phyloP scores from a whole-genome alignment of 2,797 vertebrate species.

The Xenentodon cancila region DNA sequence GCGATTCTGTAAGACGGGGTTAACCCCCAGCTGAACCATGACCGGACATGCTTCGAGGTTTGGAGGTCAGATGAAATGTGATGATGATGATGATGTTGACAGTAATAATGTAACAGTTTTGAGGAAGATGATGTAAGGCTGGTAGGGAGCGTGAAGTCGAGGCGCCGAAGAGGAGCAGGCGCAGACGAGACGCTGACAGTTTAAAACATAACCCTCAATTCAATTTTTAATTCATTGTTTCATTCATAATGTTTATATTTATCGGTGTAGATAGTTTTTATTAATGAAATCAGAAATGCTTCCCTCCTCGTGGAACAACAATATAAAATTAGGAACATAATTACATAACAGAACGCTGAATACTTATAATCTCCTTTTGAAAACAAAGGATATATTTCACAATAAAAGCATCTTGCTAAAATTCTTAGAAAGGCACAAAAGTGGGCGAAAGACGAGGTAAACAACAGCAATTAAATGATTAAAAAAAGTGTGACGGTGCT shows the following conservation, averaged over 20 bases:
- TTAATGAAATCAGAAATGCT: background rate
- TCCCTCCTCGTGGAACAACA: background rate
- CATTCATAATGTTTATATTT: background rate
- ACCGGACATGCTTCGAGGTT: slow-evolving; percentile 58
- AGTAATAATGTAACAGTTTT: background rate
- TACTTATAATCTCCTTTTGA: background rate
- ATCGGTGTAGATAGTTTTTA: background rate
- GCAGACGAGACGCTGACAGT: background rate
- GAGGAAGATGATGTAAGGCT: background rate
- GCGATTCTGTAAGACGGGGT: slow-evolving; percentile 77
- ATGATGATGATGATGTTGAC: slow-evolving; percentile 4
- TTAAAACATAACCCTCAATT: background rate
- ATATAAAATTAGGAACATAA: background rate
- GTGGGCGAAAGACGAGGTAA: no score
- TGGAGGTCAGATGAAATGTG: slow-evolving; percentile 28
- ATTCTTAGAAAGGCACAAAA: background rate
- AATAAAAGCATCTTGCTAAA: background rate
- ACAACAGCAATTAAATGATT: no score
- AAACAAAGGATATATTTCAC: background rate
- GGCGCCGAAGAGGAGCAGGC: background rate
- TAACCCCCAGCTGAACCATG: slow-evolving; percentile 83
- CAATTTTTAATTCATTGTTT: background rate
- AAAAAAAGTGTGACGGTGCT: background rate
- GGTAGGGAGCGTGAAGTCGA: background rate
- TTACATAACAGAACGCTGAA: background rate